phyloP scores from a whole-genome alignment of 2,113 vertebrate species.

The Coreoperca whiteheadi region DNA sequence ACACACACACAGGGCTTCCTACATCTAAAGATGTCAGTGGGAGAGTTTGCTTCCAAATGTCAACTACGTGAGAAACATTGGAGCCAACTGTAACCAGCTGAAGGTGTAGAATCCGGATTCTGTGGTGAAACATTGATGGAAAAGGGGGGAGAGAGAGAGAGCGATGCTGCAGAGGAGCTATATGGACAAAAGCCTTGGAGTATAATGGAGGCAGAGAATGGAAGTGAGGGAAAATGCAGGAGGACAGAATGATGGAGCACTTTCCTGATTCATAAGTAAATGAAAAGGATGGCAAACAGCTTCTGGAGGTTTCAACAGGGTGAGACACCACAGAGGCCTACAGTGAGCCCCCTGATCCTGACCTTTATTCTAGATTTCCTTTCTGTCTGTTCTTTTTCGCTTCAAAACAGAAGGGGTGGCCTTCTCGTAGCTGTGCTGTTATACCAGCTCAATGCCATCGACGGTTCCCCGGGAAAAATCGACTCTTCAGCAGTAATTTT shows the following conservation, averaged over 20 bases:
- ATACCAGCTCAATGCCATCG: not conserved
- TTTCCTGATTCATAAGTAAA: slow-evolving; percentile 19
- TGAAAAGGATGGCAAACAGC: slow-evolving; percentile 7
- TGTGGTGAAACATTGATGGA: slow-evolving; percentile 12
- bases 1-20: slow-evolving; percentile 50
- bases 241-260: slow-evolving; percentile 13
- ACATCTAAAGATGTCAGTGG: slow-evolving; percentile 78
- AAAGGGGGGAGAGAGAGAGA: not conserved
- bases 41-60: slow-evolving; percentile 82
- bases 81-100: slow-evolving; percentile 61
- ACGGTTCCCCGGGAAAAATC: not conserved
- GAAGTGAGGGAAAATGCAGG: slow-evolving; percentile 7
- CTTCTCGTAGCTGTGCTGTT: not conserved
- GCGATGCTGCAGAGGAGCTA: not conserved
- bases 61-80: slow-evolving; percentile 83
- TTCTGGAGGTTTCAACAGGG: not conserved
- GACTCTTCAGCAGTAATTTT: not conserved
- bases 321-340: not conserved
- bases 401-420: slow-evolving; percentile 1
- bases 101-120: slow-evolving; percentile 45
- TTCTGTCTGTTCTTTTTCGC: not conserved
- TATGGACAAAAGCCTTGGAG: not conserved
- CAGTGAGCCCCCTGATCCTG: slow-evolving; percentile 6
- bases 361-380: not conserved
- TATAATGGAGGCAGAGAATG: not conserved